Evolutionary conservation across 1,140 invertebrate genomes (phyloP).

Genomic region (Popillia japonica): DNA sequence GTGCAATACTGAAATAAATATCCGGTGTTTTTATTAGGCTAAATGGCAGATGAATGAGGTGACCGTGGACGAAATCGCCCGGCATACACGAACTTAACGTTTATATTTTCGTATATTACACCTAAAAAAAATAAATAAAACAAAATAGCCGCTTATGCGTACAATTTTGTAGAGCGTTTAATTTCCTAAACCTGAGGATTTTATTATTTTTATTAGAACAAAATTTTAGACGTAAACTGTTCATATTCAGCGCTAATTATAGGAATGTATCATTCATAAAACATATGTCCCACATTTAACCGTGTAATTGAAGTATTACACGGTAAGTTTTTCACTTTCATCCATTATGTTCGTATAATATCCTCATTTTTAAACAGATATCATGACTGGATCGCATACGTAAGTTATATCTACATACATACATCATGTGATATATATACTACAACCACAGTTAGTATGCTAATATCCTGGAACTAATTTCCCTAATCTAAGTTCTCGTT

Average conservation of each 20-base stretch:
- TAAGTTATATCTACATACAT: not conserved
- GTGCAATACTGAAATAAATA: not conserved
- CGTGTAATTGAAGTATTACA: not conserved
- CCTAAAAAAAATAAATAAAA: no score
- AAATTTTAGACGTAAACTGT: no score
- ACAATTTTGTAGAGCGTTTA: no score
- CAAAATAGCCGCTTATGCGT: not conserved
- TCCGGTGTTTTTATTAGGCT: not conserved
- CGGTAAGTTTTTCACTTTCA: not conserved
- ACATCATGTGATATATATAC: not conserved
- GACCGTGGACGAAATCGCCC: constrained; percentile 1
- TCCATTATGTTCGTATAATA: not conserved
- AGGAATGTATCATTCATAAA: no score
- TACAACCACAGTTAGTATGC: not conserved
- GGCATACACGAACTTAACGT: not conserved
- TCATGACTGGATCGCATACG: not conserved
- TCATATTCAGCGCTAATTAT: no score
- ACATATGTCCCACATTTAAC: no score
- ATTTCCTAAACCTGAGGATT: no score
- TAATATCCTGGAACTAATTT: not conserved
- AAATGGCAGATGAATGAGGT: constrained; percentile 18
- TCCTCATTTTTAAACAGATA: not conserved
- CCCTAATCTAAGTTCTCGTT: not conserved
- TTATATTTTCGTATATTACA: not conserved
- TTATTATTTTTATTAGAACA: no score